Percentiles rank a stretch among this genome's conserved stretches.
Evolutionary conservation across 2,113 vertebrate species (phyloP).

Genomic region (Chaenogobius annularis): DNA sequence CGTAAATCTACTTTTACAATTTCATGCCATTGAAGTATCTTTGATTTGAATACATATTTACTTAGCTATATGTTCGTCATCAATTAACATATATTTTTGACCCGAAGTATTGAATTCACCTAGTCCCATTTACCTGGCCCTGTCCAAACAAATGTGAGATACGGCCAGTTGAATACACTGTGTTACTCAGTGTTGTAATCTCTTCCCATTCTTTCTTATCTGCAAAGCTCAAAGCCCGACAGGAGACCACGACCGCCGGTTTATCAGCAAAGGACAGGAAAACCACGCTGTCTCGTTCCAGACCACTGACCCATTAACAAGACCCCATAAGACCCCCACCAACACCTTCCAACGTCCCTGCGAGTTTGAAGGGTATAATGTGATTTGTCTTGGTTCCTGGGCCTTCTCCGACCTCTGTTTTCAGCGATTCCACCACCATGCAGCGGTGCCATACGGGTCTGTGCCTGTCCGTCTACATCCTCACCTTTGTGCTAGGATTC

Average conservation of each 20-base stretch:
- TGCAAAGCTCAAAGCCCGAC: constrained; percentile 51
- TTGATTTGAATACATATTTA: too few relatives aligned
- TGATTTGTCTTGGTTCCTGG: constrained; percentile 31
- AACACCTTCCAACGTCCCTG: constrained; percentile 22
- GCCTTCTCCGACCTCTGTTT: constrained; percentile 1
- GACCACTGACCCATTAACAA: constrained; percentile 55
- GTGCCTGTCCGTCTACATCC: constrained; percentile 80
- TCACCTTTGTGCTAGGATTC: constrained; percentile 84
- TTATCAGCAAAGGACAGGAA: constrained; percentile 53
- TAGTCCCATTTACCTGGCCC: not conserved
- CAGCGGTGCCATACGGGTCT: constrained; percentile 57
- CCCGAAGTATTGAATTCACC: not conserved
- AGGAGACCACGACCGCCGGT: constrained; percentile 51
- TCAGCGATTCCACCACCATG: constrained; percentile 22
- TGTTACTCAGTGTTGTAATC: constrained; percentile 44
- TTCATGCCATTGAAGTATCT: too few relatives aligned
- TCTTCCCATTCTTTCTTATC: constrained; percentile 57
- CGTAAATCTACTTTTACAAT: too few relatives aligned
- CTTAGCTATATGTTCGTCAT: too few relatives aligned
- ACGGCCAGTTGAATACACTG: constrained; percentile 26
- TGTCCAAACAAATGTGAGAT: constrained; percentile 22
- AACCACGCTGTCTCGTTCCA: constrained; percentile 54
- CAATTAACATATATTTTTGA: not conserved
- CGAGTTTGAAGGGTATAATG: constrained; percentile 32
- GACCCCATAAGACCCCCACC: not conserved